Percentiles rank a stretch among this genome's conserved stretches.
Conservation (phyloP, 2,888 invertebrate genomes). For the Helicoverpa assulta region DNA sequence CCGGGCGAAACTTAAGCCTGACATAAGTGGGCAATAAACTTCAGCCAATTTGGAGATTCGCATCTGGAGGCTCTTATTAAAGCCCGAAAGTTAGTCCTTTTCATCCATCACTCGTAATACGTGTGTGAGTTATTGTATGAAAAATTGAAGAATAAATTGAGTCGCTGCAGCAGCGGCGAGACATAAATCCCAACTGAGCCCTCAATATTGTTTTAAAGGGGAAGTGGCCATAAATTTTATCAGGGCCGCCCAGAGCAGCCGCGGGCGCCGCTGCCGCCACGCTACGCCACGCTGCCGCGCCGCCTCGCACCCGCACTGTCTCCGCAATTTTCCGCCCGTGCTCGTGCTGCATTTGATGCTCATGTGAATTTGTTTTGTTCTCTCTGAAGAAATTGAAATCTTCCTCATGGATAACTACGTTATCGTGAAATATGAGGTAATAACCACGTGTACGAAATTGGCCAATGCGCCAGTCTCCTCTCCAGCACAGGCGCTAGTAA, state of each 20-base stretch:
- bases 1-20: conserved; percentile 90
- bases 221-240: conserved; percentile 91
- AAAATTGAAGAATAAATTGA: conserved; percentile 91
- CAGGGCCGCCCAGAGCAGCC: conserved; percentile 86
- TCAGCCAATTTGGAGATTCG: conserved; percentile 91
- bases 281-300: conserved; percentile 61
- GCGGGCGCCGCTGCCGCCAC: conserved; percentile 70
- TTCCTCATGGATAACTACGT: conserved; percentile 69
- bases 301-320: conserved; percentile 69
- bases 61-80: conserved; percentile 91
- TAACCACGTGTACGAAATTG: conserved; percentile 57
- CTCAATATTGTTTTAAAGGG: conserved; percentile 91
- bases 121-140: conserved; percentile 91
- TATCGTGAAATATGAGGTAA: conserved; percentile 60
- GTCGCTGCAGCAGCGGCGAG: conserved; percentile 90
- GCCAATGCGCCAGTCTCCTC: conserved; percentile 51
- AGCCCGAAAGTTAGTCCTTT: conserved; percentile 91
- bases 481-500: conserved; percentile 36
- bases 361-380: conserved; percentile 81
- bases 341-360: conserved; percentile 80
- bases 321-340: conserved; percentile 86
- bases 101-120: conserved; percentile 91
- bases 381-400: conserved; percentile 78
- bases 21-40: conserved; percentile 91
- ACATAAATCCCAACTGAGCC: conserved; percentile 91